Evolutionary conservation across 1,140 invertebrate species (phyloP).

Genomic region (Drosophila dunni): DNA sequence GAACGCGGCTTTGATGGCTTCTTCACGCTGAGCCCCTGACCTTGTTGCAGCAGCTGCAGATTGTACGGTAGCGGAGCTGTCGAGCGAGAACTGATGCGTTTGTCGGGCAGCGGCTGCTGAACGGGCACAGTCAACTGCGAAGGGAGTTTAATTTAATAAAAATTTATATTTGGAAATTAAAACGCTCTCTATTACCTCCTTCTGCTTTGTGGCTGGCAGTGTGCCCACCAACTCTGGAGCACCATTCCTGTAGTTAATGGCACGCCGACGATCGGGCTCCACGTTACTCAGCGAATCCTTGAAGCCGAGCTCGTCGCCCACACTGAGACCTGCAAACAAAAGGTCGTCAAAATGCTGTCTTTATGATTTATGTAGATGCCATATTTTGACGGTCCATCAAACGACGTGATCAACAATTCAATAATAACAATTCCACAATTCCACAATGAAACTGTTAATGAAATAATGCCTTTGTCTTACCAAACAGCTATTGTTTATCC

Average conservation of each 20-base stretch:
- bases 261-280: slow-evolving; percentile 89
- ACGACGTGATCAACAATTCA: slow-evolving; percentile 14
- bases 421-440: slow-evolving; percentile 29
- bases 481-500: slow-evolving; percentile 37
- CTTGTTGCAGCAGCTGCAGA: slow-evolving; percentile 62
- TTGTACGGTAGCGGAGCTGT: slow-evolving; percentile 61
- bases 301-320: slow-evolving; percentile 93
- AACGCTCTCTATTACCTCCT: slow-evolving; percentile 36
- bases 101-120: slow-evolving; percentile 63
- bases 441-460: slow-evolving; percentile 56
- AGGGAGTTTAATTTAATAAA: background rate
- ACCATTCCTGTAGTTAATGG: slow-evolving; percentile 86
- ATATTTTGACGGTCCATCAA: slow-evolving; percentile 43
- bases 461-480: slow-evolving; percentile 57
- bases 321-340: slow-evolving; percentile 88
- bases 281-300: slow-evolving; percentile 90
- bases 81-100: slow-evolving; percentile 70
- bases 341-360: slow-evolving; percentile 20
- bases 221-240: slow-evolving; percentile 77
- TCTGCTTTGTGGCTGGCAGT: slow-evolving; percentile 64
- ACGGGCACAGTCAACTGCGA: background rate
- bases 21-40: slow-evolving; percentile 23
- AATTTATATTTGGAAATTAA: no score
- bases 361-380: background rate
- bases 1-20: slow-evolving; percentile 38